These are phyloP conservation scores for Istiophorus platypterus DNA, from an alignment of 2,113 vertebrate species.

Conservation along the genomic window DNA sequence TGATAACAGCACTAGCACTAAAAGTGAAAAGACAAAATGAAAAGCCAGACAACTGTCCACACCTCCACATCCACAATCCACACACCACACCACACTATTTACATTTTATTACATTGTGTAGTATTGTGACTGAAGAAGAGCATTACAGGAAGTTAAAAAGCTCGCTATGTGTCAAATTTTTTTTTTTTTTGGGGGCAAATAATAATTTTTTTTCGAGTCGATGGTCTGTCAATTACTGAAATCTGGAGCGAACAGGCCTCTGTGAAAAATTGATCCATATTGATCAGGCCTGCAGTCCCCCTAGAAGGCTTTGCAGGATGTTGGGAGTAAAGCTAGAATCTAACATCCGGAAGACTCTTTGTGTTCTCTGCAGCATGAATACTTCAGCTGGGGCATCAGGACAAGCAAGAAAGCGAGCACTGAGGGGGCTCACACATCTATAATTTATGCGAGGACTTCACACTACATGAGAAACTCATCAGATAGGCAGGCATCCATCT, in stretches of 20 bases:
- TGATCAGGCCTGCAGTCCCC: conserved; percentile 18
- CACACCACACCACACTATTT: too few species aligned
- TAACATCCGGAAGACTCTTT: conserved; percentile 15
- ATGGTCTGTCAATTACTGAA: conserved; percentile 9
- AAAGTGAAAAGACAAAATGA: too few species aligned
- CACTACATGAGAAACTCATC: conserved; percentile 78
- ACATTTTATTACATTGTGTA: too few species aligned
- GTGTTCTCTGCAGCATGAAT: conserved; percentile 50
- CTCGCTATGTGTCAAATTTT: too few species aligned
- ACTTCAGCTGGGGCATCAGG: conserved; percentile 40
- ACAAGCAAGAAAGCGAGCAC: conserved; percentile 15
- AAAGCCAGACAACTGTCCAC: too few species aligned
- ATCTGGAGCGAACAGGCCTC: conserved; percentile 21
- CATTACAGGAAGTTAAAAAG: too few species aligned
- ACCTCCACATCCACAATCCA: too few species aligned
- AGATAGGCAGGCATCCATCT: conserved; percentile 62
- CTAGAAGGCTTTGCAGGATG: conserved; percentile 18
- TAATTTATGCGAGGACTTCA: conserved; percentile 73
- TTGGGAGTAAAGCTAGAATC: conserved; percentile 6
- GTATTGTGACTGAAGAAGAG: too few species aligned
- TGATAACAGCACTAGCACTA: too few species aligned
- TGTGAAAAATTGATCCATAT: conserved; percentile 41
- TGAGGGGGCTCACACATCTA: conserved; percentile 55
- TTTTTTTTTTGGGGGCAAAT: not conserved
- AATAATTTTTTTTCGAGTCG: conserved; percentile 8